A percentile compares a stretch with the other conserved stretches of the same genome.
phyloP scores from a whole-genome alignment of 2,113 vertebrate species.

The Nestor notabilis region DNA sequence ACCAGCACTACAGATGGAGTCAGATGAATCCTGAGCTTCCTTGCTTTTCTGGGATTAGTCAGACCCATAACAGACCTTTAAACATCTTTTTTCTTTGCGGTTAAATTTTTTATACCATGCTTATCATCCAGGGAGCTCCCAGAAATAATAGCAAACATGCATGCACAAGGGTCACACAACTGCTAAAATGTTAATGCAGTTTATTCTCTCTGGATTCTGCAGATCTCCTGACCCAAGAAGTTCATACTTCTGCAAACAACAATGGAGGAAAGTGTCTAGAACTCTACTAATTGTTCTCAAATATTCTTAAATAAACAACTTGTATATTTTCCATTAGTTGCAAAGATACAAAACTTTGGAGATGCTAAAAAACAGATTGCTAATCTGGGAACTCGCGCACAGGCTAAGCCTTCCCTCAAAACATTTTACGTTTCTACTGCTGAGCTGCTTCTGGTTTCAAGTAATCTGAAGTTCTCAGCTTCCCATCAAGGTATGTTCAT shows the following conservation, averaged over 20 bases:
- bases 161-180: not conserved
- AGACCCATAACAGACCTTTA: not conserved
- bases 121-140: conserved; percentile 46
- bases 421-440: not conserved
- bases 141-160: conserved; percentile 57
- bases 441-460: not conserved
- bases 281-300: not conserved
- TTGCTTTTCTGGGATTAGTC: conserved; percentile 18
- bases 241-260: not conserved
- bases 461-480: not conserved
- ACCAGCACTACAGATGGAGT: not conserved
- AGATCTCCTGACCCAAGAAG: conserved; percentile 18
- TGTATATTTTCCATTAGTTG: not conserved
- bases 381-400: not conserved
- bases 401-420: not conserved
- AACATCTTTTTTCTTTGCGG: not conserved
- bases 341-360: not conserved
- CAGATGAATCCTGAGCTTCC: not conserved
- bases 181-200: conserved; percentile 54
- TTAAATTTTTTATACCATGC: conserved; percentile 53
- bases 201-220: conserved; percentile 24
- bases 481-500: not conserved
- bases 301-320: not conserved
- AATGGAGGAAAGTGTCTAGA: not conserved
- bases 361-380: not conserved